Conservation (phyloP, 2,113 vertebrate species). For the Alligator sinensis region DNA sequence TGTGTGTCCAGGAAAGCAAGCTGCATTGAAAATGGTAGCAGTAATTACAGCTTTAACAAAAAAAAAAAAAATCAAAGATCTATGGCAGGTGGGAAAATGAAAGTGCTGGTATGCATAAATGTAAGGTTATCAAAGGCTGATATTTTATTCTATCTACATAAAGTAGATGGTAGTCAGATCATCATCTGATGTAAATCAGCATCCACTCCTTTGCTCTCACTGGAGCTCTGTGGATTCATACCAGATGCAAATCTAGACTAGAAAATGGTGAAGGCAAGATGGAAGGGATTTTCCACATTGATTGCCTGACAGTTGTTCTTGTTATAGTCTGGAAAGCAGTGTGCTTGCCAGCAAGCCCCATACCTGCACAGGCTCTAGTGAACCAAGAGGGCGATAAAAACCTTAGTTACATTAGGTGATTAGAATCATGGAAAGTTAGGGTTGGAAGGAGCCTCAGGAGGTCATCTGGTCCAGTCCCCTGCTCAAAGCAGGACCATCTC, state of each 20-base stretch:
- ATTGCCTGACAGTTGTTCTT: background rate
- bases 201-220: background rate
- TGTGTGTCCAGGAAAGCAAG: background rate
- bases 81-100: background rate
- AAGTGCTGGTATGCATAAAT: background rate
- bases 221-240: background rate
- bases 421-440: background rate
- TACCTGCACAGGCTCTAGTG: background rate
- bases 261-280: background rate
- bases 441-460: too few species aligned
- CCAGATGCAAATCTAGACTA: background rate
- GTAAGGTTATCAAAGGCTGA: background rate
- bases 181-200: background rate
- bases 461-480: too few species aligned
- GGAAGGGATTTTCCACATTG: background rate
- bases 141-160: background rate
- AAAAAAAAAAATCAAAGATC: background rate
- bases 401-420: background rate
- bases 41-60: background rate
- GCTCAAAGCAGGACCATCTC: too few species aligned
- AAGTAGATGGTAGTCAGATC: background rate
- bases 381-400: background rate
- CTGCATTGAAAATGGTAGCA: background rate
- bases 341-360: background rate
- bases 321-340: fast-evolving